Evolutionary conservation across 2,113 vertebrate species (phyloP).

Genomic region (Ameiurus melas): DNA sequence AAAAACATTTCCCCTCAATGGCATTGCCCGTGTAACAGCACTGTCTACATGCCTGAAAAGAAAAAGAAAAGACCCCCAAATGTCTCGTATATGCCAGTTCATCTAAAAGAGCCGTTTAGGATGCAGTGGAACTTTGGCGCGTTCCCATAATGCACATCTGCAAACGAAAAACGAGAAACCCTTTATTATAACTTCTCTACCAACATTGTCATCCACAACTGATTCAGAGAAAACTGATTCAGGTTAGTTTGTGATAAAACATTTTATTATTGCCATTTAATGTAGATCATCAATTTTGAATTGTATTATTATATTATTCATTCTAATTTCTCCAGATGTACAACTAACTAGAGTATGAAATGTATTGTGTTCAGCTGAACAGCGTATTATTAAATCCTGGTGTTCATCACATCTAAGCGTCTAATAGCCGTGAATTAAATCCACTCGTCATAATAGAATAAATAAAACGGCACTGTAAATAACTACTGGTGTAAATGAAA

Average conservation of each 20-base stretch:
- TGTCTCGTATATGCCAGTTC: too few species aligned
- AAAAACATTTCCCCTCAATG: too few species aligned
- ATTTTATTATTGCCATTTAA: background rate
- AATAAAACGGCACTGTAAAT: too few species aligned
- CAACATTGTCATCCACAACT: background rate
- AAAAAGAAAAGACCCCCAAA: too few species aligned
- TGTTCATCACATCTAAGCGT: background rate
- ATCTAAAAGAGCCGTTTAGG: too few species aligned
- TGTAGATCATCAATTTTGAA: background rate
- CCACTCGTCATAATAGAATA: too few species aligned
- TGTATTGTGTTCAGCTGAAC: background rate
- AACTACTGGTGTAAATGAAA: too few species aligned
- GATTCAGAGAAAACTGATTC: background rate
- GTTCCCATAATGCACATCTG: too few species aligned
- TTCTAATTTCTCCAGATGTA: background rate
- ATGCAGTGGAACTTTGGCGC: too few species aligned
- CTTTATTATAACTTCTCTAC: background rate
- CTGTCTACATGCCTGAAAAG: too few species aligned
- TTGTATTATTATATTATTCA: background rate
- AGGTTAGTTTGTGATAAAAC: background rate
- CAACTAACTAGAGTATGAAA: conserved; percentile 3
- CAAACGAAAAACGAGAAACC: too few species aligned
- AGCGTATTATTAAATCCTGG: background rate
- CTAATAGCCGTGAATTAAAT: background rate
- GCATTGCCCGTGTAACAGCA: too few species aligned